Conservation (phyloP, 2,113 vertebrate genomes). For the Turnix velox region DNA sequence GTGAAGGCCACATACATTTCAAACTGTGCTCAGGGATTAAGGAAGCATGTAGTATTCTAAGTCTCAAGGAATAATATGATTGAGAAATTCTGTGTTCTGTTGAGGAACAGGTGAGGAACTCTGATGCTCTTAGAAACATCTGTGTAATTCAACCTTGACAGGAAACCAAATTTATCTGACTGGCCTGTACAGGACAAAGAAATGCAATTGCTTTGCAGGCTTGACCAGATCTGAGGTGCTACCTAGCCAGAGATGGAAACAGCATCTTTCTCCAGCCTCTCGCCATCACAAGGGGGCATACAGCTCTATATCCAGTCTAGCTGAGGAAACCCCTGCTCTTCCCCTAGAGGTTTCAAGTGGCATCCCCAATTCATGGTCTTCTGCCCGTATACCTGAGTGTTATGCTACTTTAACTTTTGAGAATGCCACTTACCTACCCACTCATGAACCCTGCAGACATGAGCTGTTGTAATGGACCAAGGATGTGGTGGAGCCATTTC, state of each 20-base stretch:
- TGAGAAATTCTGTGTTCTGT: background rate
- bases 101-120: background rate
- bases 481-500: background rate
- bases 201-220: background rate
- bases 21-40: background rate
- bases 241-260: background rate
- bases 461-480: background rate
- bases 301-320: background rate
- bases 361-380: background rate
- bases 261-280: background rate
- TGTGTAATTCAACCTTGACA: background rate
- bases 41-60: background rate
- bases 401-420: background rate
- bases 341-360: background rate
- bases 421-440: background rate
- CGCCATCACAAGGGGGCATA: background rate
- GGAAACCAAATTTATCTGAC: background rate
- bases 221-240: background rate
- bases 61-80: background rate
- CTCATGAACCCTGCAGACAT: background rate
- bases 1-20: background rate
- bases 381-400: background rate
- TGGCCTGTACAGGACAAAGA: background rate
- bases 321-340: background rate
- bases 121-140: background rate